Evolutionary conservation across 2,113 vertebrate genomes (phyloP).

Genomic region (Pampusana beccarii): DNA sequence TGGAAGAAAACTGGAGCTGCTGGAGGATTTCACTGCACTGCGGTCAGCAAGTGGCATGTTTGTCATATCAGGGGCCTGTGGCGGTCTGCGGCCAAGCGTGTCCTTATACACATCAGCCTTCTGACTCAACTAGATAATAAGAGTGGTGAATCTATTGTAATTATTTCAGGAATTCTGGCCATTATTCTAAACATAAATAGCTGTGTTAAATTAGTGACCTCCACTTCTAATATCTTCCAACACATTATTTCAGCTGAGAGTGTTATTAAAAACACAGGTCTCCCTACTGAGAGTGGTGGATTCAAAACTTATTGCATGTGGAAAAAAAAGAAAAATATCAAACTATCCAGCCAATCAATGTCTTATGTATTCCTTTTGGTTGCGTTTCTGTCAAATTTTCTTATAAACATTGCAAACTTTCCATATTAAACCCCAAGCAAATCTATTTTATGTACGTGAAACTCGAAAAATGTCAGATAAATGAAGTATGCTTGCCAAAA

Average conservation of each 20-base stretch:
- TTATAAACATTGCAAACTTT: not conserved
- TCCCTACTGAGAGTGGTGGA: not conserved
- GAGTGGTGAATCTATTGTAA: not conserved
- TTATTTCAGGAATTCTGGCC: not conserved
- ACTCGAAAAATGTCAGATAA: conserved; percentile 29
- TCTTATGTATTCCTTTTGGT: conserved; percentile 9
- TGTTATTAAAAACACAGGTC: not conserved
- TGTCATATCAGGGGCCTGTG: not conserved
- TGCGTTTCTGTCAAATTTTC: conserved; percentile 4
- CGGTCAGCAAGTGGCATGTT: conserved; percentile 30
- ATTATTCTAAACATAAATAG: conserved; percentile 7
- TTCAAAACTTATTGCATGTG: not conserved
- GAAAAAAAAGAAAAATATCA: not conserved
- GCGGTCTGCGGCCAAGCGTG: not conserved
- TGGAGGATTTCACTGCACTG: conserved; percentile 50
- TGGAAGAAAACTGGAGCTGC: conserved; percentile 61
- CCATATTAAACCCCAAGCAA: not conserved
- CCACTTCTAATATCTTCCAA: not conserved
- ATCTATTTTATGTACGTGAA: conserved; percentile 33
- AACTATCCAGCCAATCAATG: not conserved
- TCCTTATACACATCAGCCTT: not conserved
- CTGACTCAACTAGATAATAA: conserved; percentile 4
- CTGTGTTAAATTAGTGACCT: not conserved
- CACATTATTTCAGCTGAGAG: not conserved
- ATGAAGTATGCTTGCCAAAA: conserved; percentile 8